phyloP scores from a whole-genome alignment of 2,888 invertebrate genomes.

The Hoplodrina ambigua region DNA sequence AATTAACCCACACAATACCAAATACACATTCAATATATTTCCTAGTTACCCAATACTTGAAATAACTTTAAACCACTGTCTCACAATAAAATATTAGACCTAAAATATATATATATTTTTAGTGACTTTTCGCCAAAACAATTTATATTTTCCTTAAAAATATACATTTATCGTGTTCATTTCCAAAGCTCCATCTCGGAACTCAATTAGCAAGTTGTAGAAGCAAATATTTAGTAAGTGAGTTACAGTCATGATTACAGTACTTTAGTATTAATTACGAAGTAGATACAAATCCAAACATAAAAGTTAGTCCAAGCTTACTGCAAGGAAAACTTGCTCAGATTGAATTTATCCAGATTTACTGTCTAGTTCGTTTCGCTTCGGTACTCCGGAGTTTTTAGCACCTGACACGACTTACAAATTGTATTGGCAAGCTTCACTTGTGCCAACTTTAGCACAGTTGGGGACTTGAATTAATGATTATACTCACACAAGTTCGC shows the following conservation, averaged over 20 bases:
- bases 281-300: conserved; percentile 69
- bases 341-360: conserved; percentile 84
- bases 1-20: background rate
- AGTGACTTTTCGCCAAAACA: background rate
- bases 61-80: too few species aligned
- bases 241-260: conserved; percentile 58
- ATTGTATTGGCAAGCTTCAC: conserved; percentile 78
- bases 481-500: conserved; percentile 59
- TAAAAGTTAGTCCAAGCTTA: conserved; percentile 70
- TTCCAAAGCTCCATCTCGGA: conserved; percentile 27
- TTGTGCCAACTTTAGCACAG: conserved; percentile 67
- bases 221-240: conserved; percentile 50
- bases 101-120: too few species aligned
- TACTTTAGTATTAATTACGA: conserved; percentile 67
- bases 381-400: conserved; percentile 76
- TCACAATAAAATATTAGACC: too few species aligned
- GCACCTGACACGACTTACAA: conserved; percentile 87
- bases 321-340: conserved; percentile 73
- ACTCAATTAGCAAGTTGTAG: conserved; percentile 49
- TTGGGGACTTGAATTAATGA: conserved; percentile 73
- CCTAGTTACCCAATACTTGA: too few species aligned
- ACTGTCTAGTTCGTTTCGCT: conserved; percentile 78
- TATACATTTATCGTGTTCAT: conserved; percentile 21
- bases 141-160: background rate
- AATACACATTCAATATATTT: background rate